These are phyloP conservation scores for Micromys minutus DNA, from an alignment of 2,113 vertebrate genomes.

Conservation along the genomic window DNA sequence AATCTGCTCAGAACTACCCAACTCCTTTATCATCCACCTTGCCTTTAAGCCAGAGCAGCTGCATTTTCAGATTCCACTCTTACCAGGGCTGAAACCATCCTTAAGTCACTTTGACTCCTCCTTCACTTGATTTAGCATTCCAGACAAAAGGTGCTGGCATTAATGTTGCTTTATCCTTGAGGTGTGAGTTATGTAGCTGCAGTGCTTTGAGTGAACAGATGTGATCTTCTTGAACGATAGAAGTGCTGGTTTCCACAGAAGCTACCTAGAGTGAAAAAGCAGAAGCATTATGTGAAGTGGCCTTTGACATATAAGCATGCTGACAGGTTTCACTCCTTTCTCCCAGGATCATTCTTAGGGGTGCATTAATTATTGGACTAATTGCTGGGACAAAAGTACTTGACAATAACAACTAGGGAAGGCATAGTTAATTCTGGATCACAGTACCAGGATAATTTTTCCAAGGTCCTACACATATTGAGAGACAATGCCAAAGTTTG, in stretches of 20 bases:
- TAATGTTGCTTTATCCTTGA: neutral
- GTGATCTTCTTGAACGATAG: neutral
- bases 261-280: neutral
- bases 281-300: neutral
- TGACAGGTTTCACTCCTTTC: neutral
- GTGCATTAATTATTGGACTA: neutral
- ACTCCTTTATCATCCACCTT: neutral
- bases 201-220: neutral
- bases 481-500: neutral
- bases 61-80: neutral
- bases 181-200: neutral
- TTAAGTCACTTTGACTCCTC: neutral
- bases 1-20: neutral
- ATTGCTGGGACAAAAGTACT: neutral
- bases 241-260: neutral
- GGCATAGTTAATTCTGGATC: too few species aligned
- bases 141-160: neutral
- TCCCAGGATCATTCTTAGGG: neutral
- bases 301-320: neutral
- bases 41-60: neutral
- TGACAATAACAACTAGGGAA: neutral
- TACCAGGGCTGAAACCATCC: neutral
- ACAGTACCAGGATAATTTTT: neutral
- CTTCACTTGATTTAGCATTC: neutral
- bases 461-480: neutral